Conservation (phyloP, 2,113 vertebrate species). For the Aplodontia rufa region DNA sequence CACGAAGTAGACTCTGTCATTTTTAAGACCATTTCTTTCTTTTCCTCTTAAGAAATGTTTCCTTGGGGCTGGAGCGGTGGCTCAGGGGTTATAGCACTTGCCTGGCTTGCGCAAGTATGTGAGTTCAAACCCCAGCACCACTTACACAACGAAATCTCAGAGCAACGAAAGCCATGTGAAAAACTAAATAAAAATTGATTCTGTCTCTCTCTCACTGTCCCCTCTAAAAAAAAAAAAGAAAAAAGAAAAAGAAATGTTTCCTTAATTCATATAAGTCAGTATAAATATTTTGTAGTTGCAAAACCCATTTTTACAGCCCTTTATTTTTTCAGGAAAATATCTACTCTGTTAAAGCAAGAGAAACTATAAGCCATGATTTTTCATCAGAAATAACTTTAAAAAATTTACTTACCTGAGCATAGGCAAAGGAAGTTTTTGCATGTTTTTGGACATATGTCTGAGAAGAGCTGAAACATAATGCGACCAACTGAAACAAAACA, state of each 20-base stretch:
- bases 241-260: constrained; percentile 55
- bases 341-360: constrained; percentile 28
- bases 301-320: not conserved
- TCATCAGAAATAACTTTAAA: constrained; percentile 40
- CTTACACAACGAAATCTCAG: too few species aligned
- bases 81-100: too few species aligned
- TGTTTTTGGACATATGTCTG: constrained; percentile 97
- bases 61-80: too few species aligned
- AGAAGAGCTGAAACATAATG: constrained; percentile 99
- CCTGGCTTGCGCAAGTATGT: too few species aligned
- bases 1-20: not conserved
- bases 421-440: constrained; percentile 98
- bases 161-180: too few species aligned
- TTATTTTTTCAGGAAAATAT: constrained; percentile 41
- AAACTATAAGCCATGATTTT: constrained; percentile 6
- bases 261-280: not conserved
- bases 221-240: too few species aligned
- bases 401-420: constrained; percentile 92
- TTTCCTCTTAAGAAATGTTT: constrained; percentile 35
- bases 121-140: too few species aligned
- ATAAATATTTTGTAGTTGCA: constrained; percentile 7
- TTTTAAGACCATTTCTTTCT: constrained; percentile 12
- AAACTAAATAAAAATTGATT: too few species aligned
- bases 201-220: too few species aligned
- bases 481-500: constrained; percentile 91